Conservation (phyloP, 2,113 vertebrate species). For the Callipepla californica region DNA sequence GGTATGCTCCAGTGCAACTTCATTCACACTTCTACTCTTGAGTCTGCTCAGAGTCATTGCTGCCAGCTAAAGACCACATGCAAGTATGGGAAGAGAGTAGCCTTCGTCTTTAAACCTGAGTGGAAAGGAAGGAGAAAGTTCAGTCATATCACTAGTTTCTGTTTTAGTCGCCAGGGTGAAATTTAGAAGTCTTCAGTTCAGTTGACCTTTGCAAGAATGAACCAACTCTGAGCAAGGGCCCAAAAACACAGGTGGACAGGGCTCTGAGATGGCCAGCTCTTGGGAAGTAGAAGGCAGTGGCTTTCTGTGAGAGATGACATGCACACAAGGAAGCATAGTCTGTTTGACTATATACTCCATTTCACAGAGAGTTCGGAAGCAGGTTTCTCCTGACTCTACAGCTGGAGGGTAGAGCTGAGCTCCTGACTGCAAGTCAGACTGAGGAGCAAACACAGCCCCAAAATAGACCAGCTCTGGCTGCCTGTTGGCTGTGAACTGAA, state of each 20-base stretch:
- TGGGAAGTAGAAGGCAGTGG: neutral
- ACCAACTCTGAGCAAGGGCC: neutral
- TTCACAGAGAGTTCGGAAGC: neutral
- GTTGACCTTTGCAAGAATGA: neutral
- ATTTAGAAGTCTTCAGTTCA: constrained; percentile 24
- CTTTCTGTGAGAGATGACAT: neutral
- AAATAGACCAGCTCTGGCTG: constrained; percentile 45
- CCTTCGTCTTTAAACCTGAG: neutral
- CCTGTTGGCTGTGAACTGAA: constrained; percentile 34
- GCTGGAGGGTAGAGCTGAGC: neutral
- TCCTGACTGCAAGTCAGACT: neutral
- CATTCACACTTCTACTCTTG: neutral
- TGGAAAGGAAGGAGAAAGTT: constrained; percentile 15
- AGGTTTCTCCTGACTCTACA: neutral
- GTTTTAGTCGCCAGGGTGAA: neutral
- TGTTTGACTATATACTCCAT: neutral
- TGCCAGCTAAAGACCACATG: neutral
- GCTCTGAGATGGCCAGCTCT: neutral
- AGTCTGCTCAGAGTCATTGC: neutral
- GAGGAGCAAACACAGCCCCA: constrained; percentile 17
- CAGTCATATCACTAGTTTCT: constrained; percentile 8
- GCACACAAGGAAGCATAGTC: neutral
- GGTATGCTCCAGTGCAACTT: neutral
- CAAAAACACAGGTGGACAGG: neutral
- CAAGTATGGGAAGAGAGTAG: neutral